Percentiles rank a stretch among this genome's conserved stretches.
These are phyloP conservation scores for Corbicula japonica DNA, from an alignment of 2,888 invertebrate species.

Conservation along the genomic window DNA sequence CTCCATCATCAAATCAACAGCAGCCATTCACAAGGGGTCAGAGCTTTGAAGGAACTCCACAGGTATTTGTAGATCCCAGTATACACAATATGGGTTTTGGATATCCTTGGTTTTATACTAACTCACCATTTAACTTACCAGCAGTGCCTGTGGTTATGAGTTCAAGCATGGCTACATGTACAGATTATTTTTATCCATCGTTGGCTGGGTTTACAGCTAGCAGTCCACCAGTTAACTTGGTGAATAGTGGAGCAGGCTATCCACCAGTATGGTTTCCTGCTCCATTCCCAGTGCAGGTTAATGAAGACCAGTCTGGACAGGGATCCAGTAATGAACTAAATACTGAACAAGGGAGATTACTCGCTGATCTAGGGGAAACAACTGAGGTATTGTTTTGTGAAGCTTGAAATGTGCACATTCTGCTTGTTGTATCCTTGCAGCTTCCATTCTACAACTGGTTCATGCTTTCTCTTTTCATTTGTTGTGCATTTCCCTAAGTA, in stretches of 20 bases:
- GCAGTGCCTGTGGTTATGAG: conserved; percentile 20
- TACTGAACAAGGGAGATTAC: conserved; percentile 6
- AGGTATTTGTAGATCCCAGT: conserved; percentile 35
- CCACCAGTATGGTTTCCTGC: conserved; percentile 19
- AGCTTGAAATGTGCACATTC: too few relatives aligned
- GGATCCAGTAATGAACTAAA: conserved; percentile 11
- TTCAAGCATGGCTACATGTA: conserved; percentile 23
- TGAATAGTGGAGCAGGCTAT: conserved; percentile 30
- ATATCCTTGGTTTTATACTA: conserved; percentile 16
- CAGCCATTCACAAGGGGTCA: conserved; percentile 7
- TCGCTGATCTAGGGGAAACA: neutral
- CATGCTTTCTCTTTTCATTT: too few relatives aligned
- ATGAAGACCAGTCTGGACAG: conserved; percentile 10
- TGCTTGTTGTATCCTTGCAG: too few relatives aligned
- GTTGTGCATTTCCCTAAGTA: too few relatives aligned
- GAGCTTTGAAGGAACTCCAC: conserved; percentile 22
- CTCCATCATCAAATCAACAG: conserved; percentile 16
- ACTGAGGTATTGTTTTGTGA: conserved; percentile 29
- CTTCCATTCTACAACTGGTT: too few relatives aligned
- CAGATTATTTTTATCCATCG: conserved; percentile 8
- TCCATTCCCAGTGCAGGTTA: neutral
- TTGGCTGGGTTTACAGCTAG: conserved; percentile 11
- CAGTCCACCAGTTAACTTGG: conserved; percentile 1
- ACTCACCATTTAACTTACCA: conserved; percentile 25
- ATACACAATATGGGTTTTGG: conserved; percentile 14